phyloP scores from a whole-genome alignment of 1,140 invertebrate species.

The Trichonephila clavipes region DNA sequence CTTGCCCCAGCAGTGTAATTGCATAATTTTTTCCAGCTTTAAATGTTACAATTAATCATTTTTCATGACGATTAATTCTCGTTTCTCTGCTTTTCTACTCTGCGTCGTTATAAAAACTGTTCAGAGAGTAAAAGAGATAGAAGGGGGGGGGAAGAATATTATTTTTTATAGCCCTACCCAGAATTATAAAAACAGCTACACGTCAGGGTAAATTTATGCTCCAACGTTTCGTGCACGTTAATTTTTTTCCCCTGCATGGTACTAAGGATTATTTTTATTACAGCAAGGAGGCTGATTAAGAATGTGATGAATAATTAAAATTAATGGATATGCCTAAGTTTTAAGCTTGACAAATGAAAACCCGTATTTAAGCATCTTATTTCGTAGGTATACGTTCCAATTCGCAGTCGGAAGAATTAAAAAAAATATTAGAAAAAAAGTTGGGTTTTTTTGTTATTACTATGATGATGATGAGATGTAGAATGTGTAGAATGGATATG shows the following conservation, averaged over 20 bases:
- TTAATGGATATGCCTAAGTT: slow-evolving; percentile 51
- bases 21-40: slow-evolving; percentile 72
- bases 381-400: neutral
- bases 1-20: slow-evolving; percentile 56
- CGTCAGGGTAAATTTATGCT: slow-evolving; percentile 72
- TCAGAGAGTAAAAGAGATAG: neutral
- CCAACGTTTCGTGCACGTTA: slow-evolving; percentile 43
- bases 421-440: neutral
- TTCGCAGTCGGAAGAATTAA: neutral
- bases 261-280: slow-evolving; percentile 67
- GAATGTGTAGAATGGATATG: neutral
- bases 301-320: slow-evolving; percentile 75
- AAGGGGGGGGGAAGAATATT: neutral
- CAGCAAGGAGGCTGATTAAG: slow-evolving; percentile 62
- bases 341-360: slow-evolving; percentile 67
- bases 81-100: slow-evolving; percentile 45
- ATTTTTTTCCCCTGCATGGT: slow-evolving; percentile 34
- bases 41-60: slow-evolving; percentile 74
- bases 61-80: slow-evolving; percentile 69
- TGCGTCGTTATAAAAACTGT: slow-evolving; percentile 42
- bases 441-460: neutral
- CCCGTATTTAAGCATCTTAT: slow-evolving; percentile 50
- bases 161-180: slow-evolving; percentile 62
- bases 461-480: neutral
- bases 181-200: slow-evolving; percentile 70